Evolutionary conservation across 1,140 invertebrate species (phyloP), one percentile per base, ranked within the genome.

Genomic region (Theocolax elegans): DNA sequence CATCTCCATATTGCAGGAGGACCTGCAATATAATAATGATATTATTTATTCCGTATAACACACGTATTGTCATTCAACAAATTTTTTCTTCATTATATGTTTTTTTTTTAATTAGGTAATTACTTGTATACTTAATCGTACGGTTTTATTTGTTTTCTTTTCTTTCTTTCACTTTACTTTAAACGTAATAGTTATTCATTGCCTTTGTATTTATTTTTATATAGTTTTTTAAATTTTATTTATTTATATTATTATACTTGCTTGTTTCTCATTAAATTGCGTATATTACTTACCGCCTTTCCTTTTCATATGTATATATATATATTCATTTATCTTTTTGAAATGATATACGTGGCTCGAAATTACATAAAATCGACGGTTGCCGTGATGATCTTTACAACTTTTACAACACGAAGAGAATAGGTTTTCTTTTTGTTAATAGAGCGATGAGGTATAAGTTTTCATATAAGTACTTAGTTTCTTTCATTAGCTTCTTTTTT

Each of bases 31-130:
- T 54, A 53, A 46, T 15, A 46, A 25, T 54, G 19, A 44, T 59
- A 69, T n/a, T 75, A 72, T 74, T 76, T 73, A 75, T 76, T 54
- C 71, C 73, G 73, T 75, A 76, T 73, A 74, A 76, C 76, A 83
- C 83, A 81, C 79, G 80, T 86, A 85, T 86, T 85, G 83, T 86
- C 84, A 81, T 82, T 83, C 78, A 85, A 86, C 77, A 77, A 84
- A 83, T 83, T 81, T 80, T 76, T 78, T 74, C 68, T 73, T 72
- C 65, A 72, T 72, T 73, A 76, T 70, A 71, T 63, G 31, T 72
- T 31, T 71, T 71, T 63, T 69, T 65, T 75, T 76, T 75, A 76
- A 69, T 75, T 71, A 77, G 72, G 63, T 80, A n/a, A n/a, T n/a
- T n/a, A 76, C 65, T 73, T 79, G 76, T 72, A 49, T 71, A 73